Evolutionary conservation across 1,140 invertebrate species (phyloP).

Genomic region (Drosophila saltans): DNA sequence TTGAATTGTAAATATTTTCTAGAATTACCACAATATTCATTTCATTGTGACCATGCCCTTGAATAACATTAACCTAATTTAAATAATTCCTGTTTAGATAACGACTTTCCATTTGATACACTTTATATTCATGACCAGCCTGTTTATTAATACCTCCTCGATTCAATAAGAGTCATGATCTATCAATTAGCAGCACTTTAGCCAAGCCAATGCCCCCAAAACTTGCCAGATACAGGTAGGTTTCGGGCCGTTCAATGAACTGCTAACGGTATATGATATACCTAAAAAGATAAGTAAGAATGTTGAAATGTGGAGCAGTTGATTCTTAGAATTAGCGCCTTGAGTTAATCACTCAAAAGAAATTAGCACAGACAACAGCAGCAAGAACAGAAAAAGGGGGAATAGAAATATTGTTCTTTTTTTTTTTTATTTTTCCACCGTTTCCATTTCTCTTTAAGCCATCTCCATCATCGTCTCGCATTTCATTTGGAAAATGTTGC

Average conservation of each 20-base stretch:
- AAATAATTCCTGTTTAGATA: not conserved
- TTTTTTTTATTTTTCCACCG: constrained; percentile 30
- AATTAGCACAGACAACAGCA: constrained; percentile 58
- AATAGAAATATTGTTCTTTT: constrained; percentile 11
- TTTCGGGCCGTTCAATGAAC: constrained; percentile 56
- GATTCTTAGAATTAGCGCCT: constrained; percentile 56
- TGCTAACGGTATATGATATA: constrained; percentile 36
- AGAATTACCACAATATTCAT: not conserved
- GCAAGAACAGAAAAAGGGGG: not conserved
- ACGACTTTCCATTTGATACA: not conserved
- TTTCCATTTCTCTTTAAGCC: constrained; percentile 20
- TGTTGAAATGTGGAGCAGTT: constrained; percentile 60
- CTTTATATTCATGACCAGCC: not conserved
- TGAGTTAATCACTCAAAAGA: constrained; percentile 59
- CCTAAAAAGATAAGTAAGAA: constrained; percentile 24
- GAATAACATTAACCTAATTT: not conserved
- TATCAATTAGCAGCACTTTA: constrained; percentile 42
- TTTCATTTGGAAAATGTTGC: constrained; percentile 47
- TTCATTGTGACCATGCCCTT: not conserved
- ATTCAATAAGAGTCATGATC: constrained; percentile 16
- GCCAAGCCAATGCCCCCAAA: constrained; percentile 50
- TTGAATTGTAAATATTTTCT: no score
- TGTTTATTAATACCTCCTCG: not conserved
- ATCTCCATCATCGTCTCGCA: constrained; percentile 28
- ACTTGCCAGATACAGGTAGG: not conserved